Percentiles rank a stretch among this genome's conserved stretches.
These are phyloP conservation scores for Anadara kagoshimensis DNA, from an alignment of 1,140 invertebrate genomes.

Conservation along the genomic window DNA sequence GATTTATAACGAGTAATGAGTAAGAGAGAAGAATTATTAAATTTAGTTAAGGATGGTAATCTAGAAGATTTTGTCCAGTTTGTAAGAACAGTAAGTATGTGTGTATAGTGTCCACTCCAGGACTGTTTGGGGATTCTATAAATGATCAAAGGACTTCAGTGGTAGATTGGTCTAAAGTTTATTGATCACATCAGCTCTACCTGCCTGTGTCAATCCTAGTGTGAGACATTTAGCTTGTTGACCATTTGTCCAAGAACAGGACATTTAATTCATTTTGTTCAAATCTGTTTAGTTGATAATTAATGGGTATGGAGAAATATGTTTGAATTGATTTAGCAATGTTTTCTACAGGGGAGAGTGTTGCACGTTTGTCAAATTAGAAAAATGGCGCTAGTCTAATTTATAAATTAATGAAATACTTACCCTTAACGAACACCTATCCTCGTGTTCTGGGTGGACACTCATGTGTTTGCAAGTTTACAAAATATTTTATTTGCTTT, in stretches of 20 bases:
- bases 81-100: neutral
- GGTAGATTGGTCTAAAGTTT: neutral
- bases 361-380: no score
- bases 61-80: neutral
- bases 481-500: neutral
- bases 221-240: neutral
- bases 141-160: neutral
- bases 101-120: no score
- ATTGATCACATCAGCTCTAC: neutral
- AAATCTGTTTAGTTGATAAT: no score
- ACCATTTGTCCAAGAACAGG: no score
- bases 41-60: neutral
- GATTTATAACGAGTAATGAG: neutral
- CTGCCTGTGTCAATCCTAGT: neutral
- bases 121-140: neutral
- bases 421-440: no score
- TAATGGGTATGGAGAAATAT: no score
- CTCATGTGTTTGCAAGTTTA: neutral
- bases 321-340: no score
- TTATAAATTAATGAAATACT: no score
- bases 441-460: no score
- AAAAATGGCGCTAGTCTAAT: no score
- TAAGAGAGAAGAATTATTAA: neutral
- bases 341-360: no score
- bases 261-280: no score